Evolutionary conservation across 1,140 invertebrate genomes (phyloP), one percentile per base, ranked within the genome.

Genomic region (Akabosia matsudoensis): DNA sequence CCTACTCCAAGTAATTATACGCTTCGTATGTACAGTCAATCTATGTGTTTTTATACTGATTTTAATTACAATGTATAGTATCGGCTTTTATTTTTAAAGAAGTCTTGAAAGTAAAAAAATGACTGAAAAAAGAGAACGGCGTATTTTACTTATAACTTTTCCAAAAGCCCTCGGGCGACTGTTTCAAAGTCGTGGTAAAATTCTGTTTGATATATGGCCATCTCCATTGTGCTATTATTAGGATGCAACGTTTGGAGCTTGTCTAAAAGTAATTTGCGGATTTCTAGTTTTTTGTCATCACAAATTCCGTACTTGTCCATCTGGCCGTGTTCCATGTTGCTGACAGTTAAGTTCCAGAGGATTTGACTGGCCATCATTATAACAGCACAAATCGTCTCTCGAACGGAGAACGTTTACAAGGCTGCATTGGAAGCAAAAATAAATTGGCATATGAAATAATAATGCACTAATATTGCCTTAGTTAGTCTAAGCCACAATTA

Each of bases 281-380:
- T 24, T 51, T 73, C 71, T 26, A 37, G 7, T 45, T 72, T 73
- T 30, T 73, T 73, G 33, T 76, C 75, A 22, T 64, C 61, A 67
- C 2, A 22, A 34, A 73, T 73, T 45, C 24, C 54, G 14, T 73
- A 72, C 28, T 34, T 14, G 33, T n/a, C 51, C 10, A 30, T 67
- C 13, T 67, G 61, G 7, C 33, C 70, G 16, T 72, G n/a, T 14
- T 72, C 37, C 22, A 45, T 51, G 37, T 72, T 34, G 16, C 24
- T 54, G 26, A 78, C 31, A 4, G 64, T 56, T 37, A 74, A 37
- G 84, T 92, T 92, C 90, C 91, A 92, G 22, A 92, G 82, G 7
- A 88, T 87, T 83, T 91, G 89, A 83, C 90, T 91, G 1, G 90
- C 86, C 75, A 90, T 88, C 70, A 91, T 81, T 73, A 87, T 85